These are phyloP conservation scores for Cenopis cana DNA, from an alignment of 2,888 invertebrate genomes.

Conservation along the genomic window DNA sequence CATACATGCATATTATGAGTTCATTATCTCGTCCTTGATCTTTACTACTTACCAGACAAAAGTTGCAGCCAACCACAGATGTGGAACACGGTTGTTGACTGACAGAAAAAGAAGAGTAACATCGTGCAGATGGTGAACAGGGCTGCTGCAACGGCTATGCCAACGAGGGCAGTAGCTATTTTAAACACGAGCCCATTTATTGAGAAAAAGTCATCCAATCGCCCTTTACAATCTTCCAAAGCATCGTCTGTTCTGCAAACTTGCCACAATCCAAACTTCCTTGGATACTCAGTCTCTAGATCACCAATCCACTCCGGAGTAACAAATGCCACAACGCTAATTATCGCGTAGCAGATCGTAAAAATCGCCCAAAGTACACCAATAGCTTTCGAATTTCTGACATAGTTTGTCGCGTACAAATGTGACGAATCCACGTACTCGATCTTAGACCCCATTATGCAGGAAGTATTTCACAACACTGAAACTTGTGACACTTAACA, in stretches of 20 bases:
- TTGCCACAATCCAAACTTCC: constrained; percentile 97
- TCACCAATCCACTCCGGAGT: constrained; percentile 97
- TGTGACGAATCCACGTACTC: constrained; percentile 96
- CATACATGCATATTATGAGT: not conserved
- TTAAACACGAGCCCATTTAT: constrained; percentile 93
- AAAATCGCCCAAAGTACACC: constrained; percentile 99
- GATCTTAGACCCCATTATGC: constrained; percentile 93
- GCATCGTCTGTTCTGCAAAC: constrained; percentile 92
- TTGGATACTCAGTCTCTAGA: constrained; percentile 93
- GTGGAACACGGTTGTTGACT: constrained; percentile 95
- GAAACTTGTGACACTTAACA: constrained; percentile 49
- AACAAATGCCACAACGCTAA: constrained; percentile 97
- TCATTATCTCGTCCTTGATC: not conserved
- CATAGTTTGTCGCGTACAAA: constrained; percentile 95
- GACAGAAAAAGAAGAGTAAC: constrained; percentile 96
- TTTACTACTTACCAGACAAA: constrained; percentile 92
- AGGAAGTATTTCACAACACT: constrained; percentile 61
- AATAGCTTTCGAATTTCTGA: constrained; percentile 96
- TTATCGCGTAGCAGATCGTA: constrained; percentile 98
- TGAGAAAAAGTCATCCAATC: constrained; percentile 92
- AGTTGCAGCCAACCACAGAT: constrained; percentile 98
- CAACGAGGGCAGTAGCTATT: constrained; percentile 95
- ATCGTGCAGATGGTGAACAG: constrained; percentile 94
- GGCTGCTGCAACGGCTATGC: constrained; percentile 93
- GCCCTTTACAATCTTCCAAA: constrained; percentile 93